phyloP scores from a whole-genome alignment of 2,113 vertebrate species.

The Chitala chitala region DNA sequence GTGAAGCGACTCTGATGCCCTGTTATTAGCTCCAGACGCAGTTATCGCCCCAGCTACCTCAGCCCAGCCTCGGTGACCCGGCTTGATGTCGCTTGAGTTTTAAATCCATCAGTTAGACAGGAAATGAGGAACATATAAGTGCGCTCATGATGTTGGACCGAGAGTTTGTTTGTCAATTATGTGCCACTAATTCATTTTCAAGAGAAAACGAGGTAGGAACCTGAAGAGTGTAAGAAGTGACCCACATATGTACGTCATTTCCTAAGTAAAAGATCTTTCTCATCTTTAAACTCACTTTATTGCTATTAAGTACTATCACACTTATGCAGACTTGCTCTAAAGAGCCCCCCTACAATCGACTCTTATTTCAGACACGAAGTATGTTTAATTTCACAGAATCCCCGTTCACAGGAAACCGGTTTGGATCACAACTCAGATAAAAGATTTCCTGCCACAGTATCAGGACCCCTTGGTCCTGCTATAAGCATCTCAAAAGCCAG shows the following conservation, averaged over 20 bases:
- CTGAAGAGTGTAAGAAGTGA: too few species aligned
- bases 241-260: too few species aligned
- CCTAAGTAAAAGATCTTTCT: constrained; percentile 26
- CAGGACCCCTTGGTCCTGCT: too few species aligned
- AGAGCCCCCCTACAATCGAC: constrained; percentile 15
- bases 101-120: constrained; percentile 5
- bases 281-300: constrained; percentile 27
- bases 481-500: constrained; percentile 45
- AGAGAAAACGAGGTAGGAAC: too few species aligned
- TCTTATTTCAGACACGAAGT: constrained; percentile 4
- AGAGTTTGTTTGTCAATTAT: too few species aligned
- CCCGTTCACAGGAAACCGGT: background rate
- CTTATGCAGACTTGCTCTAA: constrained; percentile 25
- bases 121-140: background rate
- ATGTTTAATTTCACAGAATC: background rate
- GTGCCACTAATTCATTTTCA: too few species aligned
- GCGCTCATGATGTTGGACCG: background rate
- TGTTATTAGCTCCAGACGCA: too few species aligned
- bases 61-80: background rate
- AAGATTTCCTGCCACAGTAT: too few species aligned
- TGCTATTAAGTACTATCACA: constrained; percentile 40
- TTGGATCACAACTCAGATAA: background rate
- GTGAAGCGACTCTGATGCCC: too few species aligned
- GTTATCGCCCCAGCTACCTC: too few species aligned
- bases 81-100: constrained; percentile 22